A percentile compares a stretch with the other conserved stretches of the same genome.
These are phyloP conservation scores for Epinephelus lanceolatus DNA, from an alignment of 2,113 vertebrate genomes.

Conservation along the genomic window DNA sequence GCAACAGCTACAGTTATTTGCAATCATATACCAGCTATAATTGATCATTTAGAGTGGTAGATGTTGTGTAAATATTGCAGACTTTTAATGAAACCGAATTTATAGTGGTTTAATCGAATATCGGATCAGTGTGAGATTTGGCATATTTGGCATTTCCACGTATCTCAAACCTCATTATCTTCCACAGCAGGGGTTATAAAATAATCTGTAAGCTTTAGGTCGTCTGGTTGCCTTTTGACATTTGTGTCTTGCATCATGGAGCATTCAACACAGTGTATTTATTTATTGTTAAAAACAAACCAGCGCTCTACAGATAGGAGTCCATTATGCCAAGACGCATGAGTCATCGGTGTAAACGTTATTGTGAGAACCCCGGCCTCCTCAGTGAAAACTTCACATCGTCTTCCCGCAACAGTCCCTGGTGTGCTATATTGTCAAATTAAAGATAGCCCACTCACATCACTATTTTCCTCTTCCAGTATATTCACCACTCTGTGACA, in stretches of 20 bases:
- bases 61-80: neutral
- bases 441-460: conserved; percentile 29
- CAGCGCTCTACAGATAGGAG: conserved; percentile 4
- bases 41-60: neutral
- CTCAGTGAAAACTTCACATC: conserved; percentile 43
- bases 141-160: neutral
- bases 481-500: conserved; percentile 16
- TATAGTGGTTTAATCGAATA: neutral
- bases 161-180: neutral
- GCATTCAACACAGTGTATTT: neutral
- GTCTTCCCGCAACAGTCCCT: conserved; percentile 45
- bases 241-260: neutral
- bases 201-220: neutral
- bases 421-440: conserved; percentile 40
- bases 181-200: neutral
- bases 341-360: conserved; percentile 40
- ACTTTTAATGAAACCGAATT: neutral
- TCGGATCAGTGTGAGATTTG: neutral
- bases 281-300: neutral
- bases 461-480: conserved; percentile 16
- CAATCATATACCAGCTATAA: no score
- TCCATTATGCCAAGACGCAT: conserved; percentile 36
- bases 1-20: fast-evolving
- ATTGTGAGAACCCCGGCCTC: conserved; percentile 54
- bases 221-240: neutral